These are phyloP conservation scores for Mesorhabditis belari DNA, from an alignment of 2,888 invertebrate genomes.

Conservation along the genomic window DNA sequence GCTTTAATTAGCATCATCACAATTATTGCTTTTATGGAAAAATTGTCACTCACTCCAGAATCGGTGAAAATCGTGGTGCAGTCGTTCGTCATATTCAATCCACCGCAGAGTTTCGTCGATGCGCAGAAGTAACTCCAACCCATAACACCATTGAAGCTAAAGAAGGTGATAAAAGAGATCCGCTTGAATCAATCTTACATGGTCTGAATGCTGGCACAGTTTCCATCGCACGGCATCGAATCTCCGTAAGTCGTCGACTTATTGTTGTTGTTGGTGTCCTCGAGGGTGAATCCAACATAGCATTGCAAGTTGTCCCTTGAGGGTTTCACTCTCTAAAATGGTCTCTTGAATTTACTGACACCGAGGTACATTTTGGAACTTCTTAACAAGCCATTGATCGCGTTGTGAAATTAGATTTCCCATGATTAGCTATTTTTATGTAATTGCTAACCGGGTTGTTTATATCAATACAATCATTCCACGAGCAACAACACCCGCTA, in stretches of 20 bases:
- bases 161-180: background rate
- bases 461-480: conserved; percentile 25
- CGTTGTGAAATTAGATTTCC: too few relatives aligned
- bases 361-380: too few relatives aligned
- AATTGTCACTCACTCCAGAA: too few relatives aligned
- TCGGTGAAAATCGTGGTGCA: background rate
- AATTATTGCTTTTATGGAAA: too few relatives aligned
- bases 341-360: too few relatives aligned
- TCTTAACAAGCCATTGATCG: too few relatives aligned
- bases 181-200: background rate
- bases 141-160: background rate
- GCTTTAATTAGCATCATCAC: too few relatives aligned
- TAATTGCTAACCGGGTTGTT: conserved; percentile 6
- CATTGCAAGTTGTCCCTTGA: background rate
- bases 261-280: too few relatives aligned
- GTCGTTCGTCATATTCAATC: background rate
- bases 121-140: background rate
- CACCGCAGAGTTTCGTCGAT: background rate
- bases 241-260: background rate
- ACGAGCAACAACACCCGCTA: conserved; percentile 28
- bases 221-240: background rate
- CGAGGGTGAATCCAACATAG: background rate
- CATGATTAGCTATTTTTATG: too few relatives aligned
- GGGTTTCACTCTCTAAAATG: too few relatives aligned
- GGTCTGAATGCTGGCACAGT: background rate